Conservation (phyloP, 92 coral and sea anemone species). For the Montipora capitata region DNA sequence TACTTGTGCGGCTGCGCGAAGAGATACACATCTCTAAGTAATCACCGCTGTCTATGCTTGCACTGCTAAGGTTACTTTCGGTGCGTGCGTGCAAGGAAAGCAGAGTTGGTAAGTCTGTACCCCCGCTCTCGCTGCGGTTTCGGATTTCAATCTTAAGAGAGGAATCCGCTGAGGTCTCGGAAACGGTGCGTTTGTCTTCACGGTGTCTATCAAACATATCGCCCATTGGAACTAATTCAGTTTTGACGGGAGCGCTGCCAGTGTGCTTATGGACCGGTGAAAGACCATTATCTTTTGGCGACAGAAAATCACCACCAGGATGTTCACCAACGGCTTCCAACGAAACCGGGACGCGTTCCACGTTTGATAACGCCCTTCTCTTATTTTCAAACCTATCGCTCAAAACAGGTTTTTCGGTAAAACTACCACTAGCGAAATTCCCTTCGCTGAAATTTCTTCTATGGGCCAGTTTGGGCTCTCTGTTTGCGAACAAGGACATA, state of each 20-base stretch:
- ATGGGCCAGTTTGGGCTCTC: constrained; percentile 61
- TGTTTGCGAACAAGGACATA: constrained; percentile 3
- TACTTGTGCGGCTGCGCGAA: constrained; percentile 79
- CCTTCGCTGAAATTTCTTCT: constrained; percentile 86
- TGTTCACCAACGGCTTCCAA: constrained; percentile 17
- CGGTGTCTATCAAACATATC: constrained; percentile 18
- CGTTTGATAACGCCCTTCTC: constrained; percentile 81
- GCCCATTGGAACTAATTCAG: constrained; percentile 32
- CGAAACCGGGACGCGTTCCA: constrained; percentile 45
- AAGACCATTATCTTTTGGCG: constrained; percentile 21
- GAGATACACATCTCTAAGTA: constrained; percentile 59
- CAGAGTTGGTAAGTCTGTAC: constrained; percentile 61
- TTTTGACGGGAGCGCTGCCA: constrained; percentile 29
- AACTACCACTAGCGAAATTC: constrained; percentile 48
- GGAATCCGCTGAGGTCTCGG: constrained; percentile 11
- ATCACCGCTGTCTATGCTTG: constrained; percentile 84
- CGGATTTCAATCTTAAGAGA: constrained; percentile 21
- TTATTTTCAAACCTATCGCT: constrained; percentile 63
- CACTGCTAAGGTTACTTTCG: constrained; percentile 79
- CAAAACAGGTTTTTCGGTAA: constrained; percentile 22
- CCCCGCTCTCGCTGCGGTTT: constrained; percentile 49
- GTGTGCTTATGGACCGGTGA: constrained; percentile 58
- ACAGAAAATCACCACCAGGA: constrained; percentile 1
- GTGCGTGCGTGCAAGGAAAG: constrained; percentile 72
- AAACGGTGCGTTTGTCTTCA: not conserved